Conservation (phyloP, 2,888 invertebrate genomes). For the Dichetophora obliterata region DNA sequence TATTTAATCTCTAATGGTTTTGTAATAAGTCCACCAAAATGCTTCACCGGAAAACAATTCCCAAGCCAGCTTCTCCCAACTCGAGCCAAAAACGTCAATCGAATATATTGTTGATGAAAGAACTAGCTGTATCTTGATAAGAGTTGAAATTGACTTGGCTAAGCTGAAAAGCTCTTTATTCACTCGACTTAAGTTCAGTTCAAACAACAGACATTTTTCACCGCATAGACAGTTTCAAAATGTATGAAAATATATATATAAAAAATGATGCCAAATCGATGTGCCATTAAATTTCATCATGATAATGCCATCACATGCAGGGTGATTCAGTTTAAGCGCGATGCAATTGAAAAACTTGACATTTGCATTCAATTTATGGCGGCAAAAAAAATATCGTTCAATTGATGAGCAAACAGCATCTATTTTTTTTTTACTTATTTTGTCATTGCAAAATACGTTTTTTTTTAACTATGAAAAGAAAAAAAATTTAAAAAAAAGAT, state of each 20-base stretch:
- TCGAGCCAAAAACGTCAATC: too few relatives aligned
- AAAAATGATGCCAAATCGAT: not conserved
- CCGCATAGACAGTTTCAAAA: too few relatives aligned
- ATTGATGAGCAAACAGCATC: not conserved
- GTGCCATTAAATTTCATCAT: constrained; percentile 9
- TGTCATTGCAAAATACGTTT: not conserved
- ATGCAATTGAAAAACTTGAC: constrained; percentile 14
- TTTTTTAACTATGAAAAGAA: not conserved
- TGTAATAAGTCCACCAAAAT: too few relatives aligned
- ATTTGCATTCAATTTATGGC: constrained; percentile 23
- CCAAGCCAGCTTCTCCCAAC: too few relatives aligned
- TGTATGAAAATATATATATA: too few relatives aligned
- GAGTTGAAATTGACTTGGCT: too few relatives aligned
- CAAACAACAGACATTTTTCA: too few relatives aligned
- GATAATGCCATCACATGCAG: constrained; percentile 34
- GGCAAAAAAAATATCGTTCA: not conserved
- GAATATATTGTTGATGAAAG: too few relatives aligned
- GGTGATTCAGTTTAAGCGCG: not conserved
- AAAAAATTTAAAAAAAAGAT: not conserved
- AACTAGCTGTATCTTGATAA: too few relatives aligned
- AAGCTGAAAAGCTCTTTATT: not conserved
- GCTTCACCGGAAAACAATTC: too few relatives aligned
- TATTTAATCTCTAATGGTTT: too few relatives aligned
- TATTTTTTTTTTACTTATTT: not conserved
- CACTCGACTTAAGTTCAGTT: not conserved